Percentiles rank a stretch among this genome's conserved stretches.
Evolutionary conservation across 92 coral and sea anemone genomes (phyloP).

Genomic region (Palythoa grandis): DNA sequence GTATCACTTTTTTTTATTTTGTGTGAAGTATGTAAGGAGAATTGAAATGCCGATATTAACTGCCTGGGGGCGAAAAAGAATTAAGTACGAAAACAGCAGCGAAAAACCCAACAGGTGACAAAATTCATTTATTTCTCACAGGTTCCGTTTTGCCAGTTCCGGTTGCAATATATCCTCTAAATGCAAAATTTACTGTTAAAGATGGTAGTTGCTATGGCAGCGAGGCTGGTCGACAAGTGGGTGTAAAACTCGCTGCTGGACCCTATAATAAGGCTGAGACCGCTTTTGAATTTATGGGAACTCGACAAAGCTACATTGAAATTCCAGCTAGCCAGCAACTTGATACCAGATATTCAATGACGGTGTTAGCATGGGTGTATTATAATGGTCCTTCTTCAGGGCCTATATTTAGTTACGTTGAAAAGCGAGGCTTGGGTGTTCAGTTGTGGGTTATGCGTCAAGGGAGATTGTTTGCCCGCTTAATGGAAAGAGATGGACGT

Average conservation of each 20-base stretch:
- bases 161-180: constrained; percentile 77
- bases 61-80: too few relatives aligned
- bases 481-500: constrained; percentile 50
- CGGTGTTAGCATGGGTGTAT: constrained; percentile 71
- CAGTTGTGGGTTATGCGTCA: constrained; percentile 64
- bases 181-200: constrained; percentile 41
- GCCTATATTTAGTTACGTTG: constrained; percentile 60
- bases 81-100: background rate
- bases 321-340: constrained; percentile 65
- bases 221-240: constrained; percentile 55
- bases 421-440: constrained; percentile 51
- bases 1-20: too few relatives aligned
- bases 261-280: constrained; percentile 47
- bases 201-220: constrained; percentile 88
- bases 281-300: constrained; percentile 75
- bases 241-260: constrained; percentile 57
- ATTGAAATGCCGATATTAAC: too few relatives aligned
- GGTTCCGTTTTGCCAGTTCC: constrained; percentile 70
- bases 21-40: too few relatives aligned
- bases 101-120: background rate
- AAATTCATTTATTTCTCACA: background rate
- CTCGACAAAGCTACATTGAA: constrained; percentile 65
- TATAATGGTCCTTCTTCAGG: constrained; percentile 69
- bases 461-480: constrained; percentile 50
- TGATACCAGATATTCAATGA: constrained; percentile 66